Evolutionary conservation across 2,888 invertebrate species (phyloP), one percentile per base, ranked within the genome.

Genomic region (Vannuccia rotundouncinata): DNA sequence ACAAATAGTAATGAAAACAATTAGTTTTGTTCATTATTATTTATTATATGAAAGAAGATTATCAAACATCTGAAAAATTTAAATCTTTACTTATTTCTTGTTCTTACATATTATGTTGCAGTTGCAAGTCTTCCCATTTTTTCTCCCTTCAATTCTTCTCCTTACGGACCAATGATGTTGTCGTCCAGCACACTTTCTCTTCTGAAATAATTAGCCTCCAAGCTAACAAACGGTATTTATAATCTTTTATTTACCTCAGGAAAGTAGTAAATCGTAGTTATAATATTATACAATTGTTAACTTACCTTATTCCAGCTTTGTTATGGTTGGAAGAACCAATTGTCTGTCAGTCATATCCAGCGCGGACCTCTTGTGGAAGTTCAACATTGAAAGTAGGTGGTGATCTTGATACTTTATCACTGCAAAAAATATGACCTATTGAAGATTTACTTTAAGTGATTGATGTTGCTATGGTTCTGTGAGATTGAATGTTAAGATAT

Each of bases 161-260:
- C 25, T 27, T 66, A 22, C 66, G 66, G 2, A 66, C 13, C 66
- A 66, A 66, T 22, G 66, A 66, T 2, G 10, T 22, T 2, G 25
- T 66, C 2, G 2, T 5, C 25, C 66, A 22, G 25, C 25, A n/a
- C 17, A 5, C 2, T 22, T 66, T n/a, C 25, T 22, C 66, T 2
- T 13, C 66, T 5, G 66, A 66, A 22, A 66, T 66, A 17, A 2
- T 27, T 2, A 22, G 10, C 25, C 10, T 66, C 13, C 13, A 27
- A 27, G 66, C 66, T 22, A 66, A 66, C 66, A 66, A 66, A 66
- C 66, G 66, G 66, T 66, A 13, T n/a, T n/a, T n/a, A n/a, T n/a
- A n/a, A n/a, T n/a, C n/a, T n/a, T n/a, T n/a, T n/a, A n/a, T n/a
- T n/a, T n/a, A n/a, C n/a, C n/a, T n/a, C n/a, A n/a, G n/a, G n/a